These are phyloP conservation scores for Leucophenga varia DNA, from an alignment of 1,140 invertebrate species.

Conservation along the genomic window DNA sequence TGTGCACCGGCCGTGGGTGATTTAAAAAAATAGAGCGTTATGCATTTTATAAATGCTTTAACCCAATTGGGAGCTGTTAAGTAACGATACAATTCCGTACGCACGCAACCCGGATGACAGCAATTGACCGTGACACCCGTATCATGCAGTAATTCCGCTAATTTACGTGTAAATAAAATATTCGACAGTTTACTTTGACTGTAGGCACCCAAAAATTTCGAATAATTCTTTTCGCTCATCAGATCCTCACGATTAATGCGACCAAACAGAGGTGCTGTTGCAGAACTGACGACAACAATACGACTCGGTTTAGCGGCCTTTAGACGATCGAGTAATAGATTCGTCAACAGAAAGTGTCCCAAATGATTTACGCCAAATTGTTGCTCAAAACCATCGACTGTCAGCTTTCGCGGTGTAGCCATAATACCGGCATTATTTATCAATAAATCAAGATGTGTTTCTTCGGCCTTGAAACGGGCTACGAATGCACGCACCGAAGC, in stretches of 20 bases:
- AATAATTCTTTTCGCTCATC: constrained; percentile 65
- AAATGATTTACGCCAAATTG: constrained; percentile 78
- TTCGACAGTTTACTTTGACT: constrained; percentile 76
- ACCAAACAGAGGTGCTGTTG: constrained; percentile 58
- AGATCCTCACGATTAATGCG: constrained; percentile 71
- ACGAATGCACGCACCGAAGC: constrained; percentile 61
- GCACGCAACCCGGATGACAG: constrained; percentile 72
- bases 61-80: constrained; percentile 29
- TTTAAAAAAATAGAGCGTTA: constrained; percentile 59
- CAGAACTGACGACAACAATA: constrained; percentile 55
- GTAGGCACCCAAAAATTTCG: constrained; percentile 62
- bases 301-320: constrained; percentile 61
- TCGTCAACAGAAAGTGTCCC: constrained; percentile 83
- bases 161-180: constrained; percentile 69
- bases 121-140: constrained; percentile 68
- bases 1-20: constrained; percentile 72
- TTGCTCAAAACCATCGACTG: constrained; percentile 78
- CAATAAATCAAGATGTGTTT: constrained; percentile 73
- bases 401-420: constrained; percentile 66
- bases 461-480: constrained; percentile 59
- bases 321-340: constrained; percentile 67
- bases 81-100: constrained; percentile 74
- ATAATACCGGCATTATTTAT: constrained; percentile 91
- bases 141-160: constrained; percentile 62
- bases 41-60: constrained; percentile 21